Evolutionary conservation across 92 coral and sea anemone species (phyloP).

Genomic region (Siderastrea radians): DNA sequence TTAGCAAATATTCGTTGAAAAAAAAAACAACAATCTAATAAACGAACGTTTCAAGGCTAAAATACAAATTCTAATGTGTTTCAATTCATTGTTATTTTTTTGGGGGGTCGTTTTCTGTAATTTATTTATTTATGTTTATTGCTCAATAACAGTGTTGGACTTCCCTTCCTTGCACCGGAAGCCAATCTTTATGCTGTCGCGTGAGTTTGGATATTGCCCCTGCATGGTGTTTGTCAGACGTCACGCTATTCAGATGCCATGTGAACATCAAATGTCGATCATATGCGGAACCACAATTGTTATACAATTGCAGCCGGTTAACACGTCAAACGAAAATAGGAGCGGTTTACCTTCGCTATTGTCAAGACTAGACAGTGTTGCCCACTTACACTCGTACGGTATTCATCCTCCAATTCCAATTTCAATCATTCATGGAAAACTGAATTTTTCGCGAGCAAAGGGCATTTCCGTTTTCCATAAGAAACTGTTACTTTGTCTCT

Average conservation of each 20-base stretch:
- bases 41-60: not conserved
- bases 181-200: not conserved
- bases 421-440: not conserved
- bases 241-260: conserved; percentile 46
- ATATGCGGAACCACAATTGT: not conserved
- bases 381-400: no score
- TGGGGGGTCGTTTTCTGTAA: not conserved
- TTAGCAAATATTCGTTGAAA: not conserved
- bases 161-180: conserved; percentile 25
- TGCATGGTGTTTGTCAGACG: conserved; percentile 13
- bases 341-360: conserved; percentile 1
- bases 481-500: not conserved
- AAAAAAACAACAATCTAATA: no score
- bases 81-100: not conserved
- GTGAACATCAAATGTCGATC: conserved; percentile 43
- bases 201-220: conserved; percentile 48
- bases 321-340: conserved; percentile 29
- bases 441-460: conserved; percentile 3
- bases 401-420: not conserved
- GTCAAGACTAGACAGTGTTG: not conserved
- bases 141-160: conserved; percentile 4
- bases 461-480: not conserved
- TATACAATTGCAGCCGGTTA: not conserved
- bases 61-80: not conserved
- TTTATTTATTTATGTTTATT: conserved; percentile 23